Evolutionary conservation across 2,797 vertebrate species (phyloP), one percentile per base, ranked within the genome.

Genomic region (Sebastes kiyomatsui): DNA sequence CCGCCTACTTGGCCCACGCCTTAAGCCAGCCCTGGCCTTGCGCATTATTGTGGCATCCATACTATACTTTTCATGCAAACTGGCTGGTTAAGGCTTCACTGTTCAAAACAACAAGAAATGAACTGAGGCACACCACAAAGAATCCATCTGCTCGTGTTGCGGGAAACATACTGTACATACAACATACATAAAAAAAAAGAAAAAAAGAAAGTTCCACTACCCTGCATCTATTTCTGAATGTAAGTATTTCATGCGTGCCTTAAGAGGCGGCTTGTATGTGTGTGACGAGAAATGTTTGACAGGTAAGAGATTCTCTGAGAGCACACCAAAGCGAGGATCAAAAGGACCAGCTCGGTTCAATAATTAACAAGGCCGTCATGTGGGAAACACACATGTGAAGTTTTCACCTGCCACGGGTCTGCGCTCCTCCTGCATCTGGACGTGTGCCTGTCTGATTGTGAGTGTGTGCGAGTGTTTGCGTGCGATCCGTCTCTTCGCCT

Each of bases 281-380:
- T 83, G 90, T 83, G 81, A 82, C 74, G 75, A 73, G 75, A 82
- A 81, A 82, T 87, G 87, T 87, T 85, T 89, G 91, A 91, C 88
- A 88, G 90, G 88, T 89, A 86, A 85, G 81, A 86, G 64, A 87
- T 81, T 81, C 82, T 77, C 80, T 61, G 73, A 69, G 86, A 85
- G 86, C 42, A 78, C 89, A 82, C 79, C 83, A 80, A 83, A 80
- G 87, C 67, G 22, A 32, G 69, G 90, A 94, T 94, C 86, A 93
- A 92, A 90, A 92, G 86, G 84, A 88, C 75, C 72, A 33, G 82
- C 87, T 89, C 87, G 69, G 80, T 88, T 94, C 84, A 94, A 93
- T 95, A 93, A 93, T 95, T 94, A 90, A 94, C 84, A 54, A 77
- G 77, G 68, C 84, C 59, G 58, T 85, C 79, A 75, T 80, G 84